A percentile compares a stretch with the other conserved stretches of the same genome.
Evolutionary conservation across 2,797 vertebrate species (phyloP).

Genomic region (Ataeniobius toweri): DNA sequence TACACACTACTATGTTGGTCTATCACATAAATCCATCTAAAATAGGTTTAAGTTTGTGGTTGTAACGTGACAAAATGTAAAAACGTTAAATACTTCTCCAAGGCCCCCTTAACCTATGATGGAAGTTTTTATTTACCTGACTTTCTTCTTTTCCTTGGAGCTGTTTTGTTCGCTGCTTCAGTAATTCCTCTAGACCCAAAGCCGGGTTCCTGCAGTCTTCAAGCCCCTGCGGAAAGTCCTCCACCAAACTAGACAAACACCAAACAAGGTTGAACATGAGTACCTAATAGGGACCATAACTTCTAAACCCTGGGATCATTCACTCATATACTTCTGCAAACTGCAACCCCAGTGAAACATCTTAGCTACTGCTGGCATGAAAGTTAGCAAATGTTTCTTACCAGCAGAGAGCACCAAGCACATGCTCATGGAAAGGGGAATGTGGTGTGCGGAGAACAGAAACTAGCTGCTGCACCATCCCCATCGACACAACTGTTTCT

Average conservation of each 20-base stretch:
- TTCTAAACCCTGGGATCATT: too few relatives aligned
- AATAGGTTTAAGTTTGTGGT: not conserved
- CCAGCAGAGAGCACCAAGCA: conserved; percentile 90
- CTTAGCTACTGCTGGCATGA: not conserved
- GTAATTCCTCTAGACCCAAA: conserved; percentile 85
- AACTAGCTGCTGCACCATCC: conserved; percentile 92
- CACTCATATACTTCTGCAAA: not conserved
- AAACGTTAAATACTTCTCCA: not conserved
- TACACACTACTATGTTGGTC: not conserved
- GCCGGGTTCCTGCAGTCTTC: conserved; percentile 80
- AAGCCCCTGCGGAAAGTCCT: conserved; percentile 81
- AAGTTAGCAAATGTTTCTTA: conserved; percentile 49
- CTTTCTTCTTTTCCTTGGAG: conserved; percentile 85
- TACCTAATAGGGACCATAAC: not conserved
- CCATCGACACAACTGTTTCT: conserved; percentile 89
- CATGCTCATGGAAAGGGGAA: conserved; percentile 88
- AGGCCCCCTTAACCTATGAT: not conserved
- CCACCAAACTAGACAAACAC: conserved; percentile 81
- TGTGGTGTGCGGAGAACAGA: conserved; percentile 85
- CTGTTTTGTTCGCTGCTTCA: conserved; percentile 79
- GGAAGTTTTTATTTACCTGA: conserved; percentile 74
- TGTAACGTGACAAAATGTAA: not conserved
- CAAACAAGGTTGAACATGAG: not conserved
- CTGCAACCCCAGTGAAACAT: too few relatives aligned
- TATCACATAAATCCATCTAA: not conserved